Evolutionary conservation across 2,888 invertebrate species (phyloP), one percentile per base, ranked within the genome.

Genomic region (Dioctria rufipes): DNA sequence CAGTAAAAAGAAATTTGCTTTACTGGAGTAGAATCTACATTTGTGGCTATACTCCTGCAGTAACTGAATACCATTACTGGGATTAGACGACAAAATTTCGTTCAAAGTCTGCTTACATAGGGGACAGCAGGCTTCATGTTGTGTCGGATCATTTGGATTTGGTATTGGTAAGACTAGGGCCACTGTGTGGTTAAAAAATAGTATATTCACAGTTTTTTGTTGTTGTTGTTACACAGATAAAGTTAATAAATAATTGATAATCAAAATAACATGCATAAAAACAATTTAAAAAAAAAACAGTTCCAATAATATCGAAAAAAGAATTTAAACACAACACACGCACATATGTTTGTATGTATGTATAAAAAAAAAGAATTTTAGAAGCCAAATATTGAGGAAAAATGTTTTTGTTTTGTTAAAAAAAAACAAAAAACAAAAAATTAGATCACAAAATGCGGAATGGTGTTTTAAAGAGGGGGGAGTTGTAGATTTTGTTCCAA

Each of bases 101-200:
- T 84, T 83, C n/a, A 82, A 82, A 60, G 84, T 84, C 80, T 84
- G 86, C 93, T 94, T 94, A 94, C 94, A 94, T 90, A 95, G 92
- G 89, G 95, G 95, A 91, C 95, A 95, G 93, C 95, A 95, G 91
- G 94, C 94, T 91, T 95, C 95, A 92, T 95, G 95, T 93, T 95
- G 94, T 91, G 94, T 94, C 89, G 95, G 95, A 91, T 94, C 94
- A 90, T 94, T 92, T 89, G 95, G 95, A 91, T 95, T 94, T 90
- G 95, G 95, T 90, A 95, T 92, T 90, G 95, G 95, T 92, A 95
- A 92, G 89, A 94, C 93, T 91, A 93, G 92, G 89, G 92, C 92
- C 89, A 93, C 93, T 93, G 80, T 63, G 83, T 80, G 25, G 25
- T 25, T 25, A 1, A 25, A 25, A 25, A 25, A 25, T 0, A 40